These are phyloP conservation scores for Mus spretus DNA, from an alignment of 2,797 vertebrate species.

Conservation along the genomic window DNA sequence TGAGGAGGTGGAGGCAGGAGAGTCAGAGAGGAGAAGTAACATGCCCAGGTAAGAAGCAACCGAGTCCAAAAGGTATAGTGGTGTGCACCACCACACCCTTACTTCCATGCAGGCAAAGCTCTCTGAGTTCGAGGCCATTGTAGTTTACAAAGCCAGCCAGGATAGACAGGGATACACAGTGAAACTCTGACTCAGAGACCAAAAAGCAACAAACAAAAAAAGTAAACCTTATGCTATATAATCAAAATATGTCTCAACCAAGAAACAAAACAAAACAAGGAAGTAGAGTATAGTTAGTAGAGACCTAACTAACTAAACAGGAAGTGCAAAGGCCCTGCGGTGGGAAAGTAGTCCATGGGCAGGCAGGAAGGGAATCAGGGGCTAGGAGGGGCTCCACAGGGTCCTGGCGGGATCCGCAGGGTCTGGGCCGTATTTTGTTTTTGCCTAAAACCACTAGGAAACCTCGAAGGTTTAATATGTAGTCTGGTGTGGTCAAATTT, in stretches of 20 bases:
- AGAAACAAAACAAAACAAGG: neutral
- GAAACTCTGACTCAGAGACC: neutral
- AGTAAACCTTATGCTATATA: neutral
- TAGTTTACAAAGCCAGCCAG: neutral
- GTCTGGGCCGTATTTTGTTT: neutral
- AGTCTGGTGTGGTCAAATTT: neutral
- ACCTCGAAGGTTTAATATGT: neutral
- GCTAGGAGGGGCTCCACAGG: neutral
- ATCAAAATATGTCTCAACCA: neutral
- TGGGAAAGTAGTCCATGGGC: neutral
- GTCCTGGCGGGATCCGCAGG: neutral
- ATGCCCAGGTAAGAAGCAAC: neutral
- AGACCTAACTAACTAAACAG: conserved; percentile 15
- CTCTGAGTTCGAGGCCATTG: neutral
- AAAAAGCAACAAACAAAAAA: neutral
- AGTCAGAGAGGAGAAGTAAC: neutral
- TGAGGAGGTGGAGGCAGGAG: neutral
- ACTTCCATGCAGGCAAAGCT: neutral
- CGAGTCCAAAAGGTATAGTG: neutral
- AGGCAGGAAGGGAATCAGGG: neutral
- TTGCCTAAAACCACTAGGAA: conserved; percentile 29
- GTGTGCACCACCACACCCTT: neutral
- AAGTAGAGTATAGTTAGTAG: neutral
- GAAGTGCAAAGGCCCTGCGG: neutral
- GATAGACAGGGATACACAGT: neutral